phyloP scores from a whole-genome alignment of 2,113 vertebrate genomes.

The Vireo altiloquus region DNA sequence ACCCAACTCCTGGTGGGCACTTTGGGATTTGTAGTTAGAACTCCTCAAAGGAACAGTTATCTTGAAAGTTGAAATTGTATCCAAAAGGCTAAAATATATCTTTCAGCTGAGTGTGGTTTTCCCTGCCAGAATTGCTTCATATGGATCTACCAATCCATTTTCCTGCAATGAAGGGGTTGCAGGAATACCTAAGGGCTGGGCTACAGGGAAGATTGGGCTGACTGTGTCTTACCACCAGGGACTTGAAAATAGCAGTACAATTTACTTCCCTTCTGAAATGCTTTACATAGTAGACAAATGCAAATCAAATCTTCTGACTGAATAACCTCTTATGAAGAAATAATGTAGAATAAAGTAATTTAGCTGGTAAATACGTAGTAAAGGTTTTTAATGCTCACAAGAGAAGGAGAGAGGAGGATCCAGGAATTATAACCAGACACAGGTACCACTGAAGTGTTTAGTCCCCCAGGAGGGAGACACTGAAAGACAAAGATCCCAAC shows the following conservation, averaged over 20 bases:
- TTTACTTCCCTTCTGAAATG: background rate
- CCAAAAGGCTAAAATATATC: background rate
- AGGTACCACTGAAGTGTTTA: background rate
- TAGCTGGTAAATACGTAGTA: background rate
- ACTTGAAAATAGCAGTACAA: background rate
- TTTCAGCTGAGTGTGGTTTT: background rate
- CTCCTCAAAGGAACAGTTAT: slow-evolving; percentile 33
- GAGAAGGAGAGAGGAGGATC: background rate
- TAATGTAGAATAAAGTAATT: background rate
- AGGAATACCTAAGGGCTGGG: background rate
- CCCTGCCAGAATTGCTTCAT: background rate
- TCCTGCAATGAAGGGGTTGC: background rate
- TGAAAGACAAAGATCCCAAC: background rate
- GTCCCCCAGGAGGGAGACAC: background rate
- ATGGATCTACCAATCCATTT: background rate
- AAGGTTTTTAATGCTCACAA: background rate
- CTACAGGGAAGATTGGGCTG: background rate
- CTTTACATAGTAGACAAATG: background rate
- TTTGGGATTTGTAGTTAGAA: background rate
- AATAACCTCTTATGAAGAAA: background rate
- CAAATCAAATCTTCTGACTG: background rate
- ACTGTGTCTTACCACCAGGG: background rate
- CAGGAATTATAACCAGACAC: background rate
- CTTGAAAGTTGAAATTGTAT: background rate
- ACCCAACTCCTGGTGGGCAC: background rate